Conservation (phyloP, 2,113 vertebrate genomes). For the Cavia aperea region DNA sequence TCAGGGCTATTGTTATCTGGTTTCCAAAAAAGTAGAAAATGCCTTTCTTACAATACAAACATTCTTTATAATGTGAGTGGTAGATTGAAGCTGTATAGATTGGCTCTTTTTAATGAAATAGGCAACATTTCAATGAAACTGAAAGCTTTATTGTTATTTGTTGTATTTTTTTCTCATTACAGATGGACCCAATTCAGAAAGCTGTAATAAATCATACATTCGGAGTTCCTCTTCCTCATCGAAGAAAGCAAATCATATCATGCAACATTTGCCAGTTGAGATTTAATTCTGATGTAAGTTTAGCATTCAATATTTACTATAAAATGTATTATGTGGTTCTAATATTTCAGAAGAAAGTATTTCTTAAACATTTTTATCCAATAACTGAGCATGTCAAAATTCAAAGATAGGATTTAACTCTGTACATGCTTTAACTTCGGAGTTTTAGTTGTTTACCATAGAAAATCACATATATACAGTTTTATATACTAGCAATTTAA, state of each 20-base stretch:
- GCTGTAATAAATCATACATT: constrained; percentile 96
- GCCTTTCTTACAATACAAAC: constrained; percentile 53
- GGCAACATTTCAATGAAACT: constrained; percentile 63
- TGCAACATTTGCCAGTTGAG: constrained; percentile 96
- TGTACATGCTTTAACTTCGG: neutral
- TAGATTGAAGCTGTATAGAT: constrained; percentile 42
- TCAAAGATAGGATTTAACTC: constrained; percentile 40
- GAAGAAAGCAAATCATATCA: constrained; percentile 92
- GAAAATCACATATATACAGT: neutral
- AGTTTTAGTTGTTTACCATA: neutral
- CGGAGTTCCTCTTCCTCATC: constrained; percentile 85
- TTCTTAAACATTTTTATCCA: constrained; percentile 31
- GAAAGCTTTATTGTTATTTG: constrained; percentile 79
- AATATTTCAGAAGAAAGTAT: constrained; percentile 39
- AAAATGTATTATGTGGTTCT: constrained; percentile 58
- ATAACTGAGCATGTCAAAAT: constrained; percentile 32
- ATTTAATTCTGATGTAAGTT: constrained; percentile 99
- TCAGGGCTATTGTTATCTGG: constrained; percentile 22
- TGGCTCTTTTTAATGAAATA: constrained; percentile 58
- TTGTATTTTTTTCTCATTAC: constrained; percentile 76
- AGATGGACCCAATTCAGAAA: constrained; percentile 99
- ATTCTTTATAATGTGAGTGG: constrained; percentile 35
- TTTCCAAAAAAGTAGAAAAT: constrained; percentile 52
- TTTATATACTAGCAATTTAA: neutral
- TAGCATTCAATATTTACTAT: constrained; percentile 68